Conservation (phyloP, 2,797 vertebrate species). For the Sebastes matsubarae region DNA sequence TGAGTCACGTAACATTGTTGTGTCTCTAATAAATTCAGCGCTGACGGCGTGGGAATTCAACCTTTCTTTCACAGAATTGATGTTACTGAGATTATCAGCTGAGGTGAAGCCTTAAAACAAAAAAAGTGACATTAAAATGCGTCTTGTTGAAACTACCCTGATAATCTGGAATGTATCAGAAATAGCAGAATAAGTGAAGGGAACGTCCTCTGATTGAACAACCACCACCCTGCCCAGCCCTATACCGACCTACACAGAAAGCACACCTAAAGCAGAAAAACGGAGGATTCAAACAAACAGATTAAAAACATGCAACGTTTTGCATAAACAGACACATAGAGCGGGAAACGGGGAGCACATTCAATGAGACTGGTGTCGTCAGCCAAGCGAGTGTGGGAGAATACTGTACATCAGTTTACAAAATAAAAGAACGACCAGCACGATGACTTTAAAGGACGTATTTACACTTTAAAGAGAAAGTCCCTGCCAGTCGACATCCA, state of each 20-base stretch:
- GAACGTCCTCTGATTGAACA: slow-evolving; percentile 40
- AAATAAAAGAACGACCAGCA: slow-evolving; percentile 46
- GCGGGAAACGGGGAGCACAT: slow-evolving; percentile 70
- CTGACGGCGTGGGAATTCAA: neutral
- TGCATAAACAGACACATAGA: slow-evolving; percentile 69
- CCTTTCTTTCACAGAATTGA: neutral
- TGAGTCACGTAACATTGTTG: neutral
- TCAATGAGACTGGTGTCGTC: slow-evolving; percentile 62
- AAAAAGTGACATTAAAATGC: slow-evolving; percentile 7
- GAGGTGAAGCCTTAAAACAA: neutral
- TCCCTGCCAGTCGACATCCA: slow-evolving; percentile 42
- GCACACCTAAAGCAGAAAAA: slow-evolving; percentile 56
- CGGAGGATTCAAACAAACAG: slow-evolving; percentile 49
- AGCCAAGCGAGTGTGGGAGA: slow-evolving; percentile 52
- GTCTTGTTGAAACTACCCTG: neutral
- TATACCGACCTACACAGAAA: slow-evolving; percentile 57
- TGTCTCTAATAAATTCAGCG: slow-evolving; percentile 1
- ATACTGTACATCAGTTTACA: slow-evolving; percentile 74
- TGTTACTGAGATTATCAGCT: neutral
- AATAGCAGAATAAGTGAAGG: slow-evolving; percentile 2
- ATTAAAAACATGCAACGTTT: slow-evolving; percentile 76
- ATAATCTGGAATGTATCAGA: slow-evolving; percentile 36
- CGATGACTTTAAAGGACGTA: slow-evolving; percentile 63
- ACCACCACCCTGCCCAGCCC: slow-evolving; percentile 60
- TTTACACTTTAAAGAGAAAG: slow-evolving; percentile 69